Percentiles rank a stretch among this genome's conserved stretches.
Conservation (phyloP, 2,888 invertebrate species). For the Mythimna albipuncta region DNA sequence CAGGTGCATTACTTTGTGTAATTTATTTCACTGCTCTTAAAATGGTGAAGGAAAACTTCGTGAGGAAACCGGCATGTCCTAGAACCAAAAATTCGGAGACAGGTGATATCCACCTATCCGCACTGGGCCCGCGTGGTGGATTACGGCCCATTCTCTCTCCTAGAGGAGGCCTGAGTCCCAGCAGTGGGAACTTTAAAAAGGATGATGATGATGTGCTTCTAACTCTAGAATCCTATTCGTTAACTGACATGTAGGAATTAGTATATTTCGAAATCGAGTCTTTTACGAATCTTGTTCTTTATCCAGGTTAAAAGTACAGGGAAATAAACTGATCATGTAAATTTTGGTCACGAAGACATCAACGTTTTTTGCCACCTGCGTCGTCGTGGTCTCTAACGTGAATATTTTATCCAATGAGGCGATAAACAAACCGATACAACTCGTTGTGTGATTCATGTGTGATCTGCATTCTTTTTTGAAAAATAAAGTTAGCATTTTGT, state of each 20-base stretch:
- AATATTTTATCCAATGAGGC: constrained; percentile 52
- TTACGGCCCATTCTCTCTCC: too few species aligned
- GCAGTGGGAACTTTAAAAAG: too few species aligned
- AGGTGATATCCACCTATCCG: too few species aligned
- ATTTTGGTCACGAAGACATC: constrained; percentile 46
- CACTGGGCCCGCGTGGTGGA: too few species aligned
- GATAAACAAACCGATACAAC: constrained; percentile 26
- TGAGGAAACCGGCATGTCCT: too few species aligned
- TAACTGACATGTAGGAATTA: background rate
- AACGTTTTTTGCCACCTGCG: constrained; percentile 51
- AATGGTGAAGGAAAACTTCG: too few species aligned
- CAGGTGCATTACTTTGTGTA: too few species aligned
- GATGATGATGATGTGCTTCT: too few species aligned
- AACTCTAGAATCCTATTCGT: background rate
- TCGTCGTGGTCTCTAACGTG: constrained; percentile 58
- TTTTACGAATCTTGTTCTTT: constrained; percentile 2
- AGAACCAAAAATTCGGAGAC: too few species aligned
- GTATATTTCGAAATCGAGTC: background rate
- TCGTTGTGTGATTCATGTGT: constrained; percentile 30
- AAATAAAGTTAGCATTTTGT: constrained; percentile 3
- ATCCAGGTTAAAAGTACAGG: background rate
- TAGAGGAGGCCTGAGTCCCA: too few species aligned
- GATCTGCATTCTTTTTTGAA: constrained; percentile 20
- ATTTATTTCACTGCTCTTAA: too few species aligned
- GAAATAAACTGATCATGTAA: constrained; percentile 17